Base-by-base conservation (phyloP, 1,140 invertebrate genomes). In the Mizuhopecten yessoensis region DNA sequence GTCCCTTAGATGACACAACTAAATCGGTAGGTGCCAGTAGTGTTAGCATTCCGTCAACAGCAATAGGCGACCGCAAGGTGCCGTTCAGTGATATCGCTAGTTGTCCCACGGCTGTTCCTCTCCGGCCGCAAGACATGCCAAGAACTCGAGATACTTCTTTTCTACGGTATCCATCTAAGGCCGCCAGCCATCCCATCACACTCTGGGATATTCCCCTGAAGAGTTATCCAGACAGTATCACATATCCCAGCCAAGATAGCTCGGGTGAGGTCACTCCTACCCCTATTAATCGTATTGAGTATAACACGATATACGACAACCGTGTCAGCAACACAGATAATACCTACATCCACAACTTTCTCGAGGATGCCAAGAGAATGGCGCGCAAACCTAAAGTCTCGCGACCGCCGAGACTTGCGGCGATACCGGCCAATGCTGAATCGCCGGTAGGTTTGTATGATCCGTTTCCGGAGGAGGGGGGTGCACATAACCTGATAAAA, bases 381-480 rank as follows among this genome's bases (percentile, higher is more conserved):
- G 57, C 57, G 57, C 57, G 57, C n/a, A 75, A 75, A 75, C 57
- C 57, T n/a, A 75, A 75, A 75, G 57, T 75, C 57, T 75, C 57
- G 57, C 57, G 57, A 75, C 57, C 57, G 23, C 57, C 57, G 57
- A 75, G 57, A 75, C 57, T 75, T 75, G 57, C 57, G n/a, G 23
- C 57, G 5, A 75, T 75, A 75, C 57, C 57, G 5, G 57, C 9
- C 5, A n/a, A 75, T 75, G 57, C 29, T n/a, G 57, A 75, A 75
- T 75, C 57, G 1, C 57, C 57, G 3, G n/a, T 75, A 29, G 57
- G 57, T 13, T 29, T 75, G 57, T 75, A 75, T 75, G 57, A 75
- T 75, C 57, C 57, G 0, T 75, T 75, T n/a, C 57, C 57, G 11
- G 57, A 75, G 57, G 29, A n/a, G 17, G 17, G 57, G 1, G 57